Evolutionary conservation across 2,888 invertebrate genomes (phyloP).

Genomic region (Xestia rhomboidea): DNA sequence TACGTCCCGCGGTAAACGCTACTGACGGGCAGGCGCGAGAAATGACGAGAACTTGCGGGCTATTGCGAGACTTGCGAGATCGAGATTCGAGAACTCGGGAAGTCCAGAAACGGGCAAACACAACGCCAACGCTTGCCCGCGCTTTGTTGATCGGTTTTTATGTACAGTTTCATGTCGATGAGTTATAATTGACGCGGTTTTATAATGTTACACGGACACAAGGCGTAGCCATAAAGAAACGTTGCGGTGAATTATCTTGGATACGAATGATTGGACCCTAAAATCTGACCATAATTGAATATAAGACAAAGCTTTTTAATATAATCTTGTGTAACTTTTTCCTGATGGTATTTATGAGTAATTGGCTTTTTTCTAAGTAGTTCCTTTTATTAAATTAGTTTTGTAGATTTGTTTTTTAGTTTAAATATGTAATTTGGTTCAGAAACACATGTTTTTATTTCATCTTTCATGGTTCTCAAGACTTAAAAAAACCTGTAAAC

Average conservation of each 20-base stretch:
- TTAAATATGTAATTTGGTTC: background rate
- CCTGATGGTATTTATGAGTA: slow-evolving; percentile 8
- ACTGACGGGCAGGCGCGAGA: slow-evolving; percentile 21
- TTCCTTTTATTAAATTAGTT: slow-evolving; percentile 18
- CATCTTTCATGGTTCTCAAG: background rate
- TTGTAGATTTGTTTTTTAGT: slow-evolving; percentile 2
- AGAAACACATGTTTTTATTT: background rate
- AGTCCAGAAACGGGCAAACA: slow-evolving; percentile 28
- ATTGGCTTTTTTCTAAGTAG: slow-evolving; percentile 5
- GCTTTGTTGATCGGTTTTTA: slow-evolving; percentile 58
- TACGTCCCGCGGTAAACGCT: slow-evolving; percentile 28
- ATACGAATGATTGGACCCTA: slow-evolving; percentile 23
- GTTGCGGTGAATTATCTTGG: slow-evolving; percentile 51
- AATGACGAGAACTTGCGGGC: slow-evolving; percentile 39
- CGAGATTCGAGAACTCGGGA: slow-evolving; percentile 20
- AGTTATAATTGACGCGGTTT: slow-evolving; percentile 62
- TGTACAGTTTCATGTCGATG: slow-evolving; percentile 56
- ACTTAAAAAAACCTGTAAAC: background rate
- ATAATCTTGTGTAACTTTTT: slow-evolving; percentile 39
- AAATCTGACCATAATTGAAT: slow-evolving; percentile 54
- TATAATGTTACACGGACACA: slow-evolving; percentile 45
- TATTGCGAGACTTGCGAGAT: slow-evolving; percentile 36
- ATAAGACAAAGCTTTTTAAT: slow-evolving; percentile 43
- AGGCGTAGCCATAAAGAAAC: slow-evolving; percentile 25
- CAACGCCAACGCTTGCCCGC: slow-evolving; percentile 29